Evolutionary conservation across 2,888 invertebrate genomes (phyloP), one percentile per base, ranked within the genome.

Genomic region (Aleiodes alternator): DNA sequence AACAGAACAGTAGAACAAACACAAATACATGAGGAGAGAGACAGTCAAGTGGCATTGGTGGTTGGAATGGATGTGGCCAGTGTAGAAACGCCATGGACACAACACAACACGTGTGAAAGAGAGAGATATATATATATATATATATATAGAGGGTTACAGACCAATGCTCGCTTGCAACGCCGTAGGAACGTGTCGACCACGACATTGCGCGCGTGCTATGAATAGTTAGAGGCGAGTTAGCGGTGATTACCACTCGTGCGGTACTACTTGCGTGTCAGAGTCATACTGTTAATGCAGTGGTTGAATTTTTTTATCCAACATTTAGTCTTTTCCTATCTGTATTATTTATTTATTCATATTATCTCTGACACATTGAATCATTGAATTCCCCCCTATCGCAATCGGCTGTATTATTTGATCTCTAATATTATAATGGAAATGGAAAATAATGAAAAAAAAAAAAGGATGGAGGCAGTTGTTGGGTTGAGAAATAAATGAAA

Each of bases 121-220:
- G 14, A 31, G 9, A 34, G 14, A 29, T 4, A 59, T n/a, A 68
- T 16, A 51, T 16, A 53, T 4, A 34, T 1, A 23, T 23, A 23
- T 23, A 23, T 23, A 23, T 23, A 23, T 23, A 38, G 34, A 64
- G 51, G 51, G 76, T 72, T 69, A 76, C 76, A 76, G 72, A 76
- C 72, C 72, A 72, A 72, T 72, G 69, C 70, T 68, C 72, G 50
- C 56, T 51, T 23, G 69, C 79, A 76, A 79, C 80, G 80, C 74
- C 57, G 81, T 57, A 80, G 80, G 79, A 81, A 81, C 81, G 83
- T 81, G 83, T 83, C 81, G 82, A 80, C 79, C 78, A 82, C 81
- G 80, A 83, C 82, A 83, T 84, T 82, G 81, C 82, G 82, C 84
- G 79, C 84, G 84, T 84, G 84, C 84, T 84, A 84, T 82, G 84